Evolutionary conservation across 2,888 invertebrate genomes (phyloP).

Genomic region (Drosophila seclusa): DNA sequence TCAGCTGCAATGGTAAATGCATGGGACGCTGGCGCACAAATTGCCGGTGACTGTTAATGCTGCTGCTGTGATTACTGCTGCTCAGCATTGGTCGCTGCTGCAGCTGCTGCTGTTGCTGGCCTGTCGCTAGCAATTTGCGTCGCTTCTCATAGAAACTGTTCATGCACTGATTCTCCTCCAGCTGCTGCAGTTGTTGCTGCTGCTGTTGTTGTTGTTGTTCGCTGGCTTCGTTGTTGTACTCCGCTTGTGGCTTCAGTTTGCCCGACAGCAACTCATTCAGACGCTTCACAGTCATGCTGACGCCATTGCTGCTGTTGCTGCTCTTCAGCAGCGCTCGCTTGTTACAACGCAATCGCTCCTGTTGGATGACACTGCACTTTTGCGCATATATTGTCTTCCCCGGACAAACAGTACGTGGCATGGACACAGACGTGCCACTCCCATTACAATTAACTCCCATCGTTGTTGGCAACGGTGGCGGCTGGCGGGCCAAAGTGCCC

Average conservation of each 20-base stretch:
- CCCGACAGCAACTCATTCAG: slow-evolving; percentile 73
- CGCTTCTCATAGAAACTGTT: slow-evolving; percentile 78
- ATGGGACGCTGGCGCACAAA: slow-evolving; percentile 62
- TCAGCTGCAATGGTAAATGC: slow-evolving; percentile 64
- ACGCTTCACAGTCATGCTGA: slow-evolving; percentile 71
- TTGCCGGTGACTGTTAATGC: slow-evolving; percentile 36
- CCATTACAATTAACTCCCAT: slow-evolving; percentile 40
- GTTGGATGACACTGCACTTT: slow-evolving; percentile 59
- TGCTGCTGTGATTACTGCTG: slow-evolving; percentile 26
- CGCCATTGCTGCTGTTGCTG: slow-evolving; percentile 13
- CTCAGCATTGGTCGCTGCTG: slow-evolving; percentile 15
- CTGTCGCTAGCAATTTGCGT: slow-evolving; percentile 61
- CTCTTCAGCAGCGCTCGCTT: slow-evolving; percentile 67
- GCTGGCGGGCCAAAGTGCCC: slow-evolving; percentile 62
- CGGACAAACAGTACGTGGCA: slow-evolving; percentile 45
- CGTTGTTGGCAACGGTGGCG: slow-evolving; percentile 56
- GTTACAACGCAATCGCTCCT: slow-evolving; percentile 74
- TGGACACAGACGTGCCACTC: slow-evolving; percentile 5
- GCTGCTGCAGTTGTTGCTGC: slow-evolving; percentile 26
- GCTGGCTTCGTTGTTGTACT: slow-evolving; percentile 41
- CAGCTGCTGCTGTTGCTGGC: slow-evolving; percentile 41
- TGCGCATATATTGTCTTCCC: slow-evolving; percentile 78
- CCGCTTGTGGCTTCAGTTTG: slow-evolving; percentile 56
- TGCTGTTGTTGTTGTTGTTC: slow-evolving; percentile 18
- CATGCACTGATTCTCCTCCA: slow-evolving; percentile 63